These are phyloP conservation scores for Operophtera brumata DNA, from an alignment of 2,888 invertebrate genomes.

Conservation along the genomic window DNA sequence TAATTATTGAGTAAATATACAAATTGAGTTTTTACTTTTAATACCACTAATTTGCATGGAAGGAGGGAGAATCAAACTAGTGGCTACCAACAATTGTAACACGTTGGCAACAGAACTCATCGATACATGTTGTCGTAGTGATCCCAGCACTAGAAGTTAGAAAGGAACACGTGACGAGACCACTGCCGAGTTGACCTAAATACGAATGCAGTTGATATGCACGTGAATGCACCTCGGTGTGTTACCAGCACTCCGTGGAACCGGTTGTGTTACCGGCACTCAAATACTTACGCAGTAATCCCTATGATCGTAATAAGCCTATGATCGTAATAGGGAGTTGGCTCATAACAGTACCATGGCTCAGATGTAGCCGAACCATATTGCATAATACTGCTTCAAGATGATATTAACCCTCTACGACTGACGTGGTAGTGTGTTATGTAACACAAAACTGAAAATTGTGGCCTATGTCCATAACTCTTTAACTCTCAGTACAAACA, in stretches of 20 bases:
- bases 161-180: constrained; percentile 36
- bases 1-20: too few species aligned
- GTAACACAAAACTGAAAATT: too few species aligned
- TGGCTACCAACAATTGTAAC: too few species aligned
- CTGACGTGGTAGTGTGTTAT: too few species aligned
- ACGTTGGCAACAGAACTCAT: background rate
- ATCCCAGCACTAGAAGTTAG: constrained; percentile 21
- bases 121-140: constrained; percentile 1
- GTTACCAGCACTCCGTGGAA: constrained; percentile 8
- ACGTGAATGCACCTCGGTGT: constrained; percentile 38
- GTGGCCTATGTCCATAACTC: too few species aligned
- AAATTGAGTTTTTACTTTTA: too few species aligned
- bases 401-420: too few species aligned
- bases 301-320: constrained; percentile 13
- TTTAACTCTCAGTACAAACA: too few species aligned
- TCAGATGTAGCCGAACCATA: too few species aligned
- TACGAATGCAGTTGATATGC: constrained; percentile 31
- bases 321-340: background rate
- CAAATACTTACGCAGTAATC: constrained; percentile 19
- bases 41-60: too few species aligned
- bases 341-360: background rate
- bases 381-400: too few species aligned
- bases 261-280: constrained; percentile 18
- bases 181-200: constrained; percentile 34
- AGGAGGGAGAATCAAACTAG: too few species aligned